Base-by-base conservation (phyloP, 2,113 vertebrate genomes). In the Anguilla japonica region DNA sequence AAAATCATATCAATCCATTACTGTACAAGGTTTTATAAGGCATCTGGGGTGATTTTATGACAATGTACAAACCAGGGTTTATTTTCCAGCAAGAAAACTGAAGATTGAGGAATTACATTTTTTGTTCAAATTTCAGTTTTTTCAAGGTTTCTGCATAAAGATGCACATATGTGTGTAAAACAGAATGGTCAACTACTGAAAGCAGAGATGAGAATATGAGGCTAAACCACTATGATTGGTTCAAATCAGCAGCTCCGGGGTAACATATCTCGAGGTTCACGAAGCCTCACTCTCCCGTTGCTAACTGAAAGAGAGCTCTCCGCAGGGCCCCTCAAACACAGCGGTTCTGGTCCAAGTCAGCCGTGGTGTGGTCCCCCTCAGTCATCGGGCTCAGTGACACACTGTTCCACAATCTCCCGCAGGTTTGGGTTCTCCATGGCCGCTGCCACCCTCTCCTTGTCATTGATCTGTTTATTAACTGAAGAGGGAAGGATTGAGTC, bases 401-500 rank as follows among this genome's bases (percentile, higher is more conserved):
- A 99, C 93, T 98, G 97, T 88, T 99, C 98, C 93, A 99, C 98
- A 0, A 99, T 98, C 67, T 99, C 98, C 39, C 97, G 93, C 87
- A 99, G 91, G 91, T 95, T 97, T 0, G 98, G 98, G 88, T 99
- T 99, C 91, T 99, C 98, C 98, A 99, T 99, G 0, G 98, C 98
- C 0, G 98, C 98, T 0, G 98, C 98, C n/a, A 99, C 98, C n/a
- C 98, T 94, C 90, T 99, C 98, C 88, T 99, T 99, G 91, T 99
- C 98, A 0, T 99, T 99, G 93, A 99, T 99, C 94, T 99, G 98
- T 88, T 99, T 99, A 93, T 99, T 99, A 88, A 99, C 98, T 99
- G 94, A 14, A 90, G 15, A 86, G 39, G 91, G 50, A 89, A 56
- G 85, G 14, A 82, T 14, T 26, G 39, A 40, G 80, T 18, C 14